phyloP scores from a whole-genome alignment of 2,797 vertebrate species.

The Gastrophryne carolinensis region DNA sequence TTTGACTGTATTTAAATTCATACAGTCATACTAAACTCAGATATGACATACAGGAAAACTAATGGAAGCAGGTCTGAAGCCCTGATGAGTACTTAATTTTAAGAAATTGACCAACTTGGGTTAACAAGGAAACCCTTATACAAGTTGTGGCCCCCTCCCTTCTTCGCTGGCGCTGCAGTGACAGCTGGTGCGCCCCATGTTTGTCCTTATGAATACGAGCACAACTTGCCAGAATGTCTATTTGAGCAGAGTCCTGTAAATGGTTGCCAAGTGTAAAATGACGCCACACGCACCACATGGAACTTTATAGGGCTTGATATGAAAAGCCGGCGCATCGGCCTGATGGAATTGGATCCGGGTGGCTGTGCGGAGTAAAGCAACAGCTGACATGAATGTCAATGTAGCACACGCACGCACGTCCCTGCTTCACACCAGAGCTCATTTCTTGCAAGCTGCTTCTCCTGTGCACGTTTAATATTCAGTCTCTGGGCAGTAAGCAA shows the following conservation, averaged over 20 bases:
- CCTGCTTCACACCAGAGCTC: background rate
- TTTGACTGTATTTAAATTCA: no score
- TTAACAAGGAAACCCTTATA: no score
- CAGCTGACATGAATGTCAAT: constrained; percentile 1
- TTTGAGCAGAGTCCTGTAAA: background rate
- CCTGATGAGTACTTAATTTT: no score
- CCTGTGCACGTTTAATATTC: background rate
- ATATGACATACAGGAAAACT: no score
- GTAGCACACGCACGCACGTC: background rate
- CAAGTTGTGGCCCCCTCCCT: no score
- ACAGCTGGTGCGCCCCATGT: background rate
- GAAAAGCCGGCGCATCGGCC: background rate
- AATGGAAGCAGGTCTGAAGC: no score
- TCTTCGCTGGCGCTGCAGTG: background rate
- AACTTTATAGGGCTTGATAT: constrained; percentile 10
- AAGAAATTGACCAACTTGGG: no score
- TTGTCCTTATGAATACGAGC: background rate
- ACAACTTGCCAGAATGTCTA: background rate
- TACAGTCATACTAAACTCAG: no score
- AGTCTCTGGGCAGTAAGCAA: background rate
- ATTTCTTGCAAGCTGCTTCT: background rate
- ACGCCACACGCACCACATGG: background rate
- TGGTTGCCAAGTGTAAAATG: constrained; percentile 9
- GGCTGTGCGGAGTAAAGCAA: background rate
- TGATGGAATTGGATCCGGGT: background rate